Conservation (phyloP, 2,888 invertebrate genomes). For the Dione vanillae region DNA sequence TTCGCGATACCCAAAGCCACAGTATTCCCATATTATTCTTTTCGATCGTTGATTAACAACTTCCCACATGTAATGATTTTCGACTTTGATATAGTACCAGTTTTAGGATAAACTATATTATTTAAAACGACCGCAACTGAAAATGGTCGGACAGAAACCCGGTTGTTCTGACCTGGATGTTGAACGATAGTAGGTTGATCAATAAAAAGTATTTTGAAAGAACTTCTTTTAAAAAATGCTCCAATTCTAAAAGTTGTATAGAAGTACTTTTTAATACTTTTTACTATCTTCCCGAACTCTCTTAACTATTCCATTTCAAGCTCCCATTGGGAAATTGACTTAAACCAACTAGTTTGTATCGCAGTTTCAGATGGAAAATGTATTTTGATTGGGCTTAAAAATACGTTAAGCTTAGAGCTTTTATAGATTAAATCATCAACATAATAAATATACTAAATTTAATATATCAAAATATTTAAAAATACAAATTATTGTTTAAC, state of each 20-base stretch:
- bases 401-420: not conserved
- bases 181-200: not conserved
- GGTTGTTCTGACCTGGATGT: not conserved
- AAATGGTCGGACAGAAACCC: constrained; percentile 1
- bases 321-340: constrained; percentile 19
- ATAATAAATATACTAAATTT: no score
- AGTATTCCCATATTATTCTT: no score
- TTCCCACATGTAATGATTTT: no score
- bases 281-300: constrained; percentile 20
- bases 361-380: constrained; percentile 17
- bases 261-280: constrained; percentile 1
- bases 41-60: no score
- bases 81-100: not conserved
- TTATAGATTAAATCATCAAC: not conserved
- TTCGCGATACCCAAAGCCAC: no score
- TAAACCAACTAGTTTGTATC: constrained; percentile 6
- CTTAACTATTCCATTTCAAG: constrained; percentile 14
- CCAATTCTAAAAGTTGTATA: not conserved
- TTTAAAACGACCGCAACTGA: not conserved
- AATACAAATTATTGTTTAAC: no score
- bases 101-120: not conserved
- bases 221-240: constrained; percentile 6
- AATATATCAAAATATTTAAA: no score
- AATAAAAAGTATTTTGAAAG: constrained; percentile 8
- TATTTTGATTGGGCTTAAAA: not conserved